phyloP scores from a whole-genome alignment of 2,113 vertebrate species.

The Saguinus imperator region DNA sequence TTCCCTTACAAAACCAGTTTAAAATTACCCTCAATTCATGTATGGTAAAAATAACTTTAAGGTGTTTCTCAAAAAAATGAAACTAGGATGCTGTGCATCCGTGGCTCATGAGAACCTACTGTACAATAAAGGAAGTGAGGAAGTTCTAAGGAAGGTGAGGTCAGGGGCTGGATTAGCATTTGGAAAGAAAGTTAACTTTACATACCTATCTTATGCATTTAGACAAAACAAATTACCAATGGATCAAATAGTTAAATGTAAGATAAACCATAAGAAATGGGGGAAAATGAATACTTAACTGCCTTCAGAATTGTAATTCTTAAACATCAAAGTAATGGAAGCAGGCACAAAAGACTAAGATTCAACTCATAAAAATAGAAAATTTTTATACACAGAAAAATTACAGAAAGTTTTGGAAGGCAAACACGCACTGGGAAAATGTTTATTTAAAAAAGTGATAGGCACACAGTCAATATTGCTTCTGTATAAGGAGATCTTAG shows the following conservation, averaged over 20 bases:
- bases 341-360: not conserved
- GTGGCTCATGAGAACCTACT: not conserved
- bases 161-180: not conserved
- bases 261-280: not conserved
- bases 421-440: not conserved
- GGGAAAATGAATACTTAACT: not conserved
- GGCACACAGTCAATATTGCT: not conserved
- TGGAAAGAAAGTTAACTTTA: not conserved
- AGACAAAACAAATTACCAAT: not conserved
- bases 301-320: slow-evolving; percentile 1
- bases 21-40: not conserved
- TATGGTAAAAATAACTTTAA: not conserved
- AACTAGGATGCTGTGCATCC: not conserved
- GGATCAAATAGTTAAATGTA: not conserved
- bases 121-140: not conserved
- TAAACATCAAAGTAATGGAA: not conserved
- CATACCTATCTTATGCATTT: not conserved
- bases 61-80: not conserved
- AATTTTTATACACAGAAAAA: not conserved
- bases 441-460: not conserved
- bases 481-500: not conserved
- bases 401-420: not conserved
- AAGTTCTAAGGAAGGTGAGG: not conserved
- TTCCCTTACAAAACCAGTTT: not conserved
- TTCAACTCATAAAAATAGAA: slow-evolving; percentile 6